Base-by-base conservation (phyloP, 2,113 vertebrate species). In the Rhea americana region DNA sequence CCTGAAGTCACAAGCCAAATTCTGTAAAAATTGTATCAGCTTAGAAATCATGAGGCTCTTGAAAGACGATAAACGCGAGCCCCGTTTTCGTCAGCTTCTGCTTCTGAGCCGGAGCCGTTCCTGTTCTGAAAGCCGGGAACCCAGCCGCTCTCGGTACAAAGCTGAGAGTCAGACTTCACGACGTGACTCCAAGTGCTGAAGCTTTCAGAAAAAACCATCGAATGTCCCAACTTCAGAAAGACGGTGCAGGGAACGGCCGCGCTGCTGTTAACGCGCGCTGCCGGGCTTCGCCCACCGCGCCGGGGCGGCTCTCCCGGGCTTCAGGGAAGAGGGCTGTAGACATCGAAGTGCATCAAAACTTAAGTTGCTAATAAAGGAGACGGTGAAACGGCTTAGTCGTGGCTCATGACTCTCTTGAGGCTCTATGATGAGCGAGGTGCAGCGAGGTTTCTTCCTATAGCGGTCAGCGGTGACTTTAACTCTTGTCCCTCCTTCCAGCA, bases 101-200 rank as follows among this genome's bases (percentile, higher is more conserved):
- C 20, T 56, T 30, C 22, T 53, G 24, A 53, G 50, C 41, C 35
- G 28, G 24, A 25, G 37, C 24, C 19, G 21, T 15, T 35, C 32
- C 4, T 37, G 1, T 16, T 17, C 22, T 28, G 37, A 37, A 43
- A 18, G 4, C 13, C 8, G 47, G 28, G 47, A 45, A 16, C 11
- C 32, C 53, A 7, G n/a, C 26, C 48, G 55, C 35, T 70, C 48
- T 45, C 1, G 1, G 6, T 59, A 22, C 15, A 51, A 43, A 53
- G 74, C 1, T 3, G 41, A 15, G 26, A 12, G 48, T 35, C 13
- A 14, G 53, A 1, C 2, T 1, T 24, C 22, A 1, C 14, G 37
- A 15, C 11, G 1, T 12, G 65, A 24, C 55, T 50, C 11, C 19
- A 13, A 77, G 35, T 30, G 20, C 16, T 41, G 76, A 66, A 73